Evolutionary conservation across 2,888 invertebrate genomes (phyloP), one percentile per base, ranked within the genome.

Genomic region (Synergus japonicus): DNA sequence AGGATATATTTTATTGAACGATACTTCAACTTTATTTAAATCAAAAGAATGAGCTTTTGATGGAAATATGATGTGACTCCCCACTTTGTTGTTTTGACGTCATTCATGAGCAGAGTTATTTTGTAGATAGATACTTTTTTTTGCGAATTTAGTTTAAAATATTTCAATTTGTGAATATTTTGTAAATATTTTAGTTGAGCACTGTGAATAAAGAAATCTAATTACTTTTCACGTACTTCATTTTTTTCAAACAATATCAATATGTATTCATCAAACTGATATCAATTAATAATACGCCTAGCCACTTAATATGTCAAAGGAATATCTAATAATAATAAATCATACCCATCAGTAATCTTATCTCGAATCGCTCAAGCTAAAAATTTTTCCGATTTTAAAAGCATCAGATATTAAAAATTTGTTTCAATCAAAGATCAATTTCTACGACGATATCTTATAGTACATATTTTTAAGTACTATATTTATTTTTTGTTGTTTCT

Each of bases 41-140:
- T 49, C 18, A 66, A 63, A 76, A 43, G 43, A 79, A 67, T 46
- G 13, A 67, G 22, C 18, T 46, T 18, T 46, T 15, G 67, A 67
- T 67, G 44, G 2, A 22, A 67, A 67, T 29, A 67, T 44, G 15
- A 67, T 67, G 13, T 46, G 46, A 67, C 22, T 67, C 46, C 22
- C 67, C 46, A 67, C n/a, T 46, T 22, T 12, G n/a, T 46, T 66
- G 10, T 43, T 22, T 44, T 67, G 22, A 67, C 22, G 67, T 67
- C 46, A 67, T 12, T 44, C 43, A 44, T 12, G 66, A 4, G 9
- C 12, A 4, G 8, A 67, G 22, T 67, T 67, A 46, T 22, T 67
- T 22, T 46, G 22, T 22, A 67, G 13, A 46, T 46, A 29, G 37
- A 37, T 37, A 37, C 37, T 67, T 12, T 58, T 58, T 58, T 58